Conservation (phyloP, 2,113 vertebrate genomes). For the Bufo gargarizans region DNA sequence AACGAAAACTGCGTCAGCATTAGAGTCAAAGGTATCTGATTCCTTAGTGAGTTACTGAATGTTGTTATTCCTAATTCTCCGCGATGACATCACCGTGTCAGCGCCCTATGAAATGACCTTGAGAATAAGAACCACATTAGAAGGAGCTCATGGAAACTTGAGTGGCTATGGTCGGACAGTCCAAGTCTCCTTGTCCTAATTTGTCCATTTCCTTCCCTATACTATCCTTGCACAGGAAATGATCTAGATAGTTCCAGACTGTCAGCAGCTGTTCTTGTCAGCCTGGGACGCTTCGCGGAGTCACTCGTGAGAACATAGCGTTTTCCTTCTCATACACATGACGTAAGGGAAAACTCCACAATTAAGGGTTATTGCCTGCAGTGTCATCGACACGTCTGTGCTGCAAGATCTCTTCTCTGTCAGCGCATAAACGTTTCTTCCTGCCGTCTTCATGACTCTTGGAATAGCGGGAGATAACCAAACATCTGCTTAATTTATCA, state of each 20-base stretch:
- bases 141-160: conserved; percentile 42
- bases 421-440: conserved; percentile 1
- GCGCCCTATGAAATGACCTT: conserved; percentile 22
- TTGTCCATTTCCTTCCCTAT: conserved; percentile 46
- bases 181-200: conserved; percentile 51
- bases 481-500: conserved; percentile 14
- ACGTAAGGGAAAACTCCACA: conserved; percentile 48
- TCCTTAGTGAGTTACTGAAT: not conserved
- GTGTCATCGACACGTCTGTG: conserved; percentile 35
- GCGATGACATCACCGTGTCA: not conserved
- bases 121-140: conserved; percentile 12
- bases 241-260: conserved; percentile 42
- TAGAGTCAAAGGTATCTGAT: not conserved
- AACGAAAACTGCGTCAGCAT: not conserved
- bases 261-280: conserved; percentile 45
- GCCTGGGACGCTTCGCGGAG: conserved; percentile 32
- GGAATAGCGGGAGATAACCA: conserved; percentile 23
- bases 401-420: not conserved
- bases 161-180: conserved; percentile 19
- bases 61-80: not conserved
- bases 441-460: conserved; percentile 3
- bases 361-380: conserved; percentile 48
- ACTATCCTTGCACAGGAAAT: conserved; percentile 21
- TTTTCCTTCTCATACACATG: conserved; percentile 41
- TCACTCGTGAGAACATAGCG: conserved; percentile 52